Evolutionary conservation across 2,113 vertebrate genomes (phyloP), one percentile per base, ranked within the genome.

Genomic region (Xiphophorus hellerii): DNA sequence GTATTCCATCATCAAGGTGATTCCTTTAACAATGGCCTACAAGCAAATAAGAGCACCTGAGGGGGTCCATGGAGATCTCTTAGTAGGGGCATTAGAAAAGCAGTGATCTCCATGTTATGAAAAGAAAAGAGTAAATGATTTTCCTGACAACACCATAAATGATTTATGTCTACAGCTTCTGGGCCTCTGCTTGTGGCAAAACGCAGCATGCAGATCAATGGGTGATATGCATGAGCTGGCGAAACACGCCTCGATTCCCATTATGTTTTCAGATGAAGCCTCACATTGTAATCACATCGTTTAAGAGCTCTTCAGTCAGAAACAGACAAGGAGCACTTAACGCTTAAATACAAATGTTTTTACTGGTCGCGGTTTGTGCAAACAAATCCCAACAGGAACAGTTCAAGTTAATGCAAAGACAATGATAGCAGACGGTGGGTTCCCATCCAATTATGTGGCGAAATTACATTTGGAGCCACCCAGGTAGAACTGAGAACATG

Each of bases 1-100:
- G 87, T 92, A 87, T 88, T 93, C 87, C 86, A 92, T 93, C 90
- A 92, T 88, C 86, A 87, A 90, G 90, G 87, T 92, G 89, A 87
- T 90, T 92, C 82, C 85, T 86, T 11, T 92, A 90, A 92, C 91
- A 88, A 78, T 84, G 72, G 90, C 82, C 83, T 76, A 76, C 29
- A 35, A 88, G 86, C 89, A 84, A 92, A 92, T 91, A 89, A 90
- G 77, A 90, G 88, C 72, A 84, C 79, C 82, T 81, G 66, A 25
- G 86, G 87, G 87, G 80, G 42, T 75, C 82, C 68, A 44, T 25
- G 3, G 68, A 85, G 39, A 71, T 37, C 80, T 86, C 70, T 88
- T 79, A 80, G 84, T 71, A 62, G 74, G 76, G 73, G 85, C 89
- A 88, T 91, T 90, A 83, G 76, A 86, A 89, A 90, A 82, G 65